Base-by-base conservation (phyloP, 2,888 invertebrate genomes). In the Catocala nupta region DNA sequence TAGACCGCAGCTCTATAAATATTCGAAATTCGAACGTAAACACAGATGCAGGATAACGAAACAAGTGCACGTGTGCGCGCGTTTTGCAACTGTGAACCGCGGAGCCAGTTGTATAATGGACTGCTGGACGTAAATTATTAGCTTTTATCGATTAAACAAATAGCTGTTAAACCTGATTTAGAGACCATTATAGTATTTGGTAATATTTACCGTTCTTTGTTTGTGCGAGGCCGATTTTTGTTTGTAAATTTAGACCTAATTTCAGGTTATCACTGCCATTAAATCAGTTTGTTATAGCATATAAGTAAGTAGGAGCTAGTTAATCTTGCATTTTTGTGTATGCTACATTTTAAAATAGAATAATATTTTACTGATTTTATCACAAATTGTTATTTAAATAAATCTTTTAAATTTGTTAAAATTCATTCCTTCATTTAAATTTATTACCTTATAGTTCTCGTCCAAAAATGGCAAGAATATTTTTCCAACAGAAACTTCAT, bases 61-160 rank as follows among this genome's bases (percentile, higher is more conserved):
- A 77, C 56, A 74, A 42, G 43, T 60, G 78, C 76, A 76, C 76
- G 78, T 78, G 75, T 76, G 75, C 75, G 43, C 39, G 50, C 33
- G 59, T 72, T 77, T 78, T 55, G 61, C 47, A 76, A 75, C 50
- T 10, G 54, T 58, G 42, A 54, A 64, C 52, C 36, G 44, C 63
- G 60, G 36, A 54, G 59, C 55, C 59, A 68, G 55, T 65, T 59
- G 49, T n/a, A 56, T 49, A 76, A 62, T 56, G 25, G 55, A 5
- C 45, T 12, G 45, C 13, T 58, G 25, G 53, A 50, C 57, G 51
- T 68, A 53, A 74, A 74, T 68, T 68, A 74, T 65, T 71, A 52
- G 54, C 68, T 63, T 65, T 68, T 74, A 77, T 58, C 57, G 68
- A 59, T 52, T 59, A 68, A 77, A 73, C 71, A 68, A 73, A 70